Percentiles rank a stretch among this genome's conserved stretches.
phyloP scores from a whole-genome alignment of 2,888 invertebrate genomes.

The Pocota personata region DNA sequence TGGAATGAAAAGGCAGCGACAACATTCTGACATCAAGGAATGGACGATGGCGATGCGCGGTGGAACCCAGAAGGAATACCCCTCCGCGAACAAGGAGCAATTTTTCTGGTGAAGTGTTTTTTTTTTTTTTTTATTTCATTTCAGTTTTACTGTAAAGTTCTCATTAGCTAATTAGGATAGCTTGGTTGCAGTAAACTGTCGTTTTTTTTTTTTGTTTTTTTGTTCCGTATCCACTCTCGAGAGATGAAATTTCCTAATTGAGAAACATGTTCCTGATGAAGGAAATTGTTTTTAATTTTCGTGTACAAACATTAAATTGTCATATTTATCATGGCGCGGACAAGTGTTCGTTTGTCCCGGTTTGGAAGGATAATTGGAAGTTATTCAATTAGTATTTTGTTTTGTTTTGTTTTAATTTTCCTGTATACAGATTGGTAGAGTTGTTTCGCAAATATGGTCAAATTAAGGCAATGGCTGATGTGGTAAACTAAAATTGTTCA shows the following conservation, averaged over 20 bases:
- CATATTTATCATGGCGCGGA: constrained; percentile 39
- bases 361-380: constrained; percentile 26
- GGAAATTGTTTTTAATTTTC: constrained; percentile 60
- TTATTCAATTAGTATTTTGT: constrained; percentile 22
- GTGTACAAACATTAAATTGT: constrained; percentile 41
- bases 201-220: constrained; percentile 1
- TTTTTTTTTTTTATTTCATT: constrained; percentile 31
- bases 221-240: background rate
- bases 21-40: constrained; percentile 44
- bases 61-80: constrained; percentile 19
- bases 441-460: background rate
- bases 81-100: constrained; percentile 6
- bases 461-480: background rate
- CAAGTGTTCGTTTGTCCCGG: constrained; percentile 25
- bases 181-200: constrained; percentile 64
- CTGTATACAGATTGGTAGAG: background rate
- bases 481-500: too few relatives aligned
- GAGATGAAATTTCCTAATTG: constrained; percentile 55
- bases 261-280: constrained; percentile 49
- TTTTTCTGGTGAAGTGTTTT: background rate
- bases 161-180: constrained; percentile 72
- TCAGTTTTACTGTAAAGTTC: constrained; percentile 41
- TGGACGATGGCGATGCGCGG: constrained; percentile 4
- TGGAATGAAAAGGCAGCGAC: constrained; percentile 52
- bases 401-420: constrained; percentile 5